Base-by-base conservation (phyloP, 2,888 invertebrate species). In the Amphipyra tragopoginis region DNA sequence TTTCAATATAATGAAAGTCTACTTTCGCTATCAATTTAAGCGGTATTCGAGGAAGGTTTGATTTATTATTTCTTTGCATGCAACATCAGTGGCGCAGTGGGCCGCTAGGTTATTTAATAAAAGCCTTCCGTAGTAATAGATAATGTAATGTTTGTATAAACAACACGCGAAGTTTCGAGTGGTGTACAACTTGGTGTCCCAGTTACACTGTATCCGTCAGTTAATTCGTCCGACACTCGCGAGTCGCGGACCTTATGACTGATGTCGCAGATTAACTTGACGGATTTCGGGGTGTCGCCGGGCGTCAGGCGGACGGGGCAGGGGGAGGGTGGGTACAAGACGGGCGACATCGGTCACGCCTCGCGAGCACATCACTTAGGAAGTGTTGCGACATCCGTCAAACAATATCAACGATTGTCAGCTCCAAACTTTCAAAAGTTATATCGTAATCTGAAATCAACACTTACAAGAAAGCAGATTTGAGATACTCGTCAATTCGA, bases 211-310 rank as follows among this genome's bases (percentile, higher is more conserved):
- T n/a, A 11, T 21, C 15, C 13, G 36, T n/a, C 40, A 34, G 44
- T 54, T 50, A 21, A 21, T 61, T 44, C 2, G 36, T 36, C 38
- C 21, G 45, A 15, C 47, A 11, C 14, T 13, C 14, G 14, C 29
- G 40, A 33, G 26, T 21, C 39, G 11, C 7, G 15, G 15, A 15
- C 11, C 43, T 55, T 62, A 63, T 63, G 63, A 67, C 21, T 53
- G 59, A 75, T 68, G 55, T 33, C 26, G 49, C 44, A 54, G 61
- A 64, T 75, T 66, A 64, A 49, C 50, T 51, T 54, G 74, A 72
- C 45, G 42, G 56, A 65, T 66, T 54, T 26, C 10, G 43, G 40
- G 14, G 39, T 54, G 47, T 43, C 38, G 9, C 44, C 26, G 11
- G 38, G 26, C 0, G 5, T 9, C 13, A 9, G 29, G 11, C 1